phyloP scores from a whole-genome alignment of 2,113 vertebrate species.

The Conger conger region DNA sequence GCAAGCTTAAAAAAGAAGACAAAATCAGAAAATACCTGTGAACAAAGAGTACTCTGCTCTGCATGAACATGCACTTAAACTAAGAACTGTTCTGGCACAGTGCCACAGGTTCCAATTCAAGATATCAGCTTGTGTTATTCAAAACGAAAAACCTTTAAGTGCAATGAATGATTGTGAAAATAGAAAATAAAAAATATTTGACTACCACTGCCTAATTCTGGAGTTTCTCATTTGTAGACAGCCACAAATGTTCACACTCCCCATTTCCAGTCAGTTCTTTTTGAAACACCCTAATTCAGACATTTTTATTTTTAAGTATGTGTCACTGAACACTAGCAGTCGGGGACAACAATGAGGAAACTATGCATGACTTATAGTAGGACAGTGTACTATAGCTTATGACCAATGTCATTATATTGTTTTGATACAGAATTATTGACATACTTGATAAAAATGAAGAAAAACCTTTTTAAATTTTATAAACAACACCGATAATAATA shows the following conservation, averaged over 20 bases:
- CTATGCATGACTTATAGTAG: neutral
- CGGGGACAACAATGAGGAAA: neutral
- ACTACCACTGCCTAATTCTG: neutral
- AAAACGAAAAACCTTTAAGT: neutral
- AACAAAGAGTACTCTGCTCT: neutral
- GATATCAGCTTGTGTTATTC: neutral
- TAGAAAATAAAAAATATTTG: neutral
- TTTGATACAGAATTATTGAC: too few species aligned
- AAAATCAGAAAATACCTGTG: neutral
- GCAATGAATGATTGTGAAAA: too few species aligned
- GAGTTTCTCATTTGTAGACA: neutral
- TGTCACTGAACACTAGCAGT: neutral
- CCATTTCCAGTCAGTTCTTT: neutral
- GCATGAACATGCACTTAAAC: neutral
- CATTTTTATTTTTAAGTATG: neutral
- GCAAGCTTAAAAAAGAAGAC: neutral
- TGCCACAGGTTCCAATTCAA: neutral
- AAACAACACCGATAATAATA: too few species aligned
- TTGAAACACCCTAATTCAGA: neutral
- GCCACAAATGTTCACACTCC: neutral
- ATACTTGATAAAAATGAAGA: too few species aligned
- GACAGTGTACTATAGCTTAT: neutral
- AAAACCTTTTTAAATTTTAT: too few species aligned
- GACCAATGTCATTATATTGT: neutral
- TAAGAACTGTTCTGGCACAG: neutral